Base-by-base conservation (phyloP, 2,888 invertebrate genomes). In the Campopleginae sp. region DNA sequence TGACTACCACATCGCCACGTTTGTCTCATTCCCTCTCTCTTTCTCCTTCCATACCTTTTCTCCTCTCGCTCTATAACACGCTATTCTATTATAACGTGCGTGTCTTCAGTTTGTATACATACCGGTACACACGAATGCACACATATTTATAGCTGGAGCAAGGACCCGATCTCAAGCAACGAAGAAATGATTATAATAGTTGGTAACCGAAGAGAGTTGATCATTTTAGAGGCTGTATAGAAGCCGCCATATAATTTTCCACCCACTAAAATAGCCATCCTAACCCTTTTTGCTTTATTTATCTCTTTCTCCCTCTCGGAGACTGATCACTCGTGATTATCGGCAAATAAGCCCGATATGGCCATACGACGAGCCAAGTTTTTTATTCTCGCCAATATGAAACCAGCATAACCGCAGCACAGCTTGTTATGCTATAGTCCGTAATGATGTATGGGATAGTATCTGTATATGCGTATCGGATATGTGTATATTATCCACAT, bases 231-330 rank as follows among this genome's bases (percentile, higher is more conserved):
- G 92, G 91, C 93, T 92, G 91, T 91, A n/a, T n/a, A 87, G 91
- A 93, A 91, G 93, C 93, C 93, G 93, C 93, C 91, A 90, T 93
- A 92, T 93, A 93, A 93, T 93, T 93, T 93, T 93, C 93, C 93
- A 93, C 93, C 93, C 92, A 93, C 93, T 93, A 93, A 93, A 93
- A 93, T 93, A 93, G 92, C 93, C 93, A 93, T 93, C 91, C 91
- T 89, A 38, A 61, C 72, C 71, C 44, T 51, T 58, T 58, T 65
- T 27, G 51, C 66, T 68, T 54, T 12, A 14, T 68, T 17, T 61
- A 51, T 38, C 14, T 63, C 70, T 70, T 10, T 72, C 48, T 33
- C 54, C 68, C 27, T 12, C 74, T 78, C 31, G 86, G 85, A 88
- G 90, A 89, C 89, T 90, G 89, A 92, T 92, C 89, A 38, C 65